Base-by-base conservation (phyloP, 2,113 vertebrate species). In the Entelurus aequoreus region DNA sequence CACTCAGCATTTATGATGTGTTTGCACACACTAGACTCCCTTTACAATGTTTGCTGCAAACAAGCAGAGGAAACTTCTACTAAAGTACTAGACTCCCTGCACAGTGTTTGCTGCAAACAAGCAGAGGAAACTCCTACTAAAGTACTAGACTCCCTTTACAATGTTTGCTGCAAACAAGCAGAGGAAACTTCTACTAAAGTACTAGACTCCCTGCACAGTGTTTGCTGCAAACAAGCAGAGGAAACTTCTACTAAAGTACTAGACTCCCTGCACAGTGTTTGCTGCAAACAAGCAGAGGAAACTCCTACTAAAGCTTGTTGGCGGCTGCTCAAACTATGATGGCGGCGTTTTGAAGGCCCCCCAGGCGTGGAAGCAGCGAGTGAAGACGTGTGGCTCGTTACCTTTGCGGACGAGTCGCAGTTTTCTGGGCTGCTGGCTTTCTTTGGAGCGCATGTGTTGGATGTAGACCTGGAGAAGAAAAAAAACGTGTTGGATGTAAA, bases 361-460 rank as follows among this genome's bases (percentile, higher is more conserved):
- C 97, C 97, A 98, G 80, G 93, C 95, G 0, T 99, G 97, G 88
- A 98, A 99, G 90, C 97, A 98, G 81, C 94, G 94, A 0, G 88
- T 94, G 78, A 98, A 98, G 82, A 93, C 92, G 50, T 94, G 93
- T 4, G 94, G 93, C 74, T 99, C 97, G 0, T 98, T 98, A 51
- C 96, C 96, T 68, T 98, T 98, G 11, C 97, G 91, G 72, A 99
- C 95, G 77, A 99, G 91, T 11, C 97, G 93, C 48, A 98, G 93
- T 66, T 96, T 96, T 66, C 96, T 91, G 4, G 94, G 93, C 0
- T 59, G 90, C 0, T 91, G 74, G 0, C 87, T 6, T 1, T 96
- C 94, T 75, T 99, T 98, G 8, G 95, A 90, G 55, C 95, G 91
- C 91, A 95, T 91, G 90, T 98, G 95, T 85, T 98, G 96, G 84